Conservation (phyloP, 92 coral and sea anemone genomes). For the Phenganax subtilis region DNA sequence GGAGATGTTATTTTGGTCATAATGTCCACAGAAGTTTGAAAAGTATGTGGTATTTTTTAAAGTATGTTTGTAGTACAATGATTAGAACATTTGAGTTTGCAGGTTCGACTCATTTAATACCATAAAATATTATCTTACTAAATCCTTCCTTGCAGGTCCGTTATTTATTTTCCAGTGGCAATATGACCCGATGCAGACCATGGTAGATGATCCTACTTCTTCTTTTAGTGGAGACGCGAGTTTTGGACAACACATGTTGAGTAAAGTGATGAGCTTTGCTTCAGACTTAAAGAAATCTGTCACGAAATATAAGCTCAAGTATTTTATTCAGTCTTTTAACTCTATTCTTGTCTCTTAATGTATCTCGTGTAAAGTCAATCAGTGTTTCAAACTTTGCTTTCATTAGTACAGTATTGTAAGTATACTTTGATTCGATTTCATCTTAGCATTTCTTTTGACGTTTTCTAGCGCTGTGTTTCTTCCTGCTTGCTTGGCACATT, state of each 20-base stretch:
- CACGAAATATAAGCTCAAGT: constrained; percentile 50
- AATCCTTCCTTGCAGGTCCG: constrained; percentile 53
- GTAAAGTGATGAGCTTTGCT: constrained; percentile 43
- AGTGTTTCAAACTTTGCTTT: neutral
- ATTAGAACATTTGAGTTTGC: no score
- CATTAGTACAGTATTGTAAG: neutral
- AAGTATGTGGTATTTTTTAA: constrained; percentile 40
- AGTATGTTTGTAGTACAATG: no score
- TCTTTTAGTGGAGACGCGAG: neutral
- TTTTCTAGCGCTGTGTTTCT: constrained; percentile 66
- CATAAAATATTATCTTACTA: neutral
- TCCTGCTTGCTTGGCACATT: constrained; percentile 80
- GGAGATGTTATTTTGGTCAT: constrained; percentile 91
- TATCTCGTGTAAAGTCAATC: no score
- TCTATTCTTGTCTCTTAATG: neutral
- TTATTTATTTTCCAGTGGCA: constrained; percentile 92
- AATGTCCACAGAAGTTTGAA: constrained; percentile 59
- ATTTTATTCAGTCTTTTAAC: constrained; percentile 1
- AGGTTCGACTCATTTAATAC: neutral
- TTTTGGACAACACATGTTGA: constrained; percentile 17
- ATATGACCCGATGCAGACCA: constrained; percentile 59
- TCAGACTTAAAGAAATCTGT: constrained; percentile 53
- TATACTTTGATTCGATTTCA: neutral
- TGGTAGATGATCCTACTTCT: constrained; percentile 41
- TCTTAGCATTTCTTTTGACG: neutral